These are phyloP conservation scores for Bombycilla garrulus DNA, from an alignment of 2,113 vertebrate species.

Conservation along the genomic window DNA sequence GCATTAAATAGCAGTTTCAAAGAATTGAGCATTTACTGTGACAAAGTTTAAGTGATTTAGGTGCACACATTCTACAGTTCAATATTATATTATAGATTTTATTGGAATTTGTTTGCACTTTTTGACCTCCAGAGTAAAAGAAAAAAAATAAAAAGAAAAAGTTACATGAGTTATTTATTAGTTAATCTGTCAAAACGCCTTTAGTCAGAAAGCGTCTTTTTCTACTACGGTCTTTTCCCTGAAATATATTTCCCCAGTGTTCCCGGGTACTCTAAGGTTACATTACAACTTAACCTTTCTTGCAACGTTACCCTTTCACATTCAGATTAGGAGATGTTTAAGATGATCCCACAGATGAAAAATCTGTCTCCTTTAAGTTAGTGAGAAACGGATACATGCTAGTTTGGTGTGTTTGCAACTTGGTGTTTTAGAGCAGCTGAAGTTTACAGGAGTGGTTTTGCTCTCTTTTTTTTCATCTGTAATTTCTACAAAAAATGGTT, in stretches of 20 bases:
- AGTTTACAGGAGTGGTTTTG: not conserved
- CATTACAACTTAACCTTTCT: not conserved
- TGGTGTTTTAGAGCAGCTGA: not conserved
- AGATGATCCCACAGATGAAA: not conserved
- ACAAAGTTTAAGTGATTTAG: not conserved
- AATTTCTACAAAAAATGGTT: not conserved
- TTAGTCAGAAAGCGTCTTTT: not conserved
- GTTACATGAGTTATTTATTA: not conserved
- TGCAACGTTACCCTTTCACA: not conserved
- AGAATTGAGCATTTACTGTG: not conserved
- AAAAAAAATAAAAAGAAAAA: not conserved
- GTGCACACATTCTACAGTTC: not conserved
- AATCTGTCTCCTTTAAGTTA: not conserved
- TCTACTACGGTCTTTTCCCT: not conserved
- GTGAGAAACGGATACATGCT: not conserved
- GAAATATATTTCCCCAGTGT: not conserved
- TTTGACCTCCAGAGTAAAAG: not conserved
- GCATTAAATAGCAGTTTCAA: not conserved
- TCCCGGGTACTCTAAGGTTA: not conserved
- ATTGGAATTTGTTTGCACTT: not conserved
- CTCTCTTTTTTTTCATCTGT: not conserved
- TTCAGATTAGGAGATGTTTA: not conserved
- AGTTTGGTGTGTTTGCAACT: not conserved
- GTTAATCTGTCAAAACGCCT: fast-evolving
- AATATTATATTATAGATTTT: not conserved